Conservation (phyloP, 2,113 vertebrate species). For the Litocranius walleri region DNA sequence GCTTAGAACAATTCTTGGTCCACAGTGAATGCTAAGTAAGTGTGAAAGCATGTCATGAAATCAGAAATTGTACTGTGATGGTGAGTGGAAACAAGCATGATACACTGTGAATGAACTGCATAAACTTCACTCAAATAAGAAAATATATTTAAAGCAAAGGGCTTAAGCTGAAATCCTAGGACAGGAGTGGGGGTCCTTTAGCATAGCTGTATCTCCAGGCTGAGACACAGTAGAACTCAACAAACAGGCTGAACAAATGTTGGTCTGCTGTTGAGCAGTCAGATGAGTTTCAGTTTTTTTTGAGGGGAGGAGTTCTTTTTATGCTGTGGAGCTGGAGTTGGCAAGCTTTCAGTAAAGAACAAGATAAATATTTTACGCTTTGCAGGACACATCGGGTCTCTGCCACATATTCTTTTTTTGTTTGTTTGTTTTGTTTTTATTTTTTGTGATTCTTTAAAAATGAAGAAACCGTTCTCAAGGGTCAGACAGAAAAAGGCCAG, state of each 20-base stretch:
- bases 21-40: accelerated
- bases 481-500: neutral
- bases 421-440: neutral
- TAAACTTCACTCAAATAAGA: neutral
- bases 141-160: neutral
- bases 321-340: neutral
- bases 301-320: neutral
- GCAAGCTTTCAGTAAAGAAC: neutral
- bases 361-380: neutral
- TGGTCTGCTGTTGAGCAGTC: neutral
- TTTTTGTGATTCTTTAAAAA: neutral
- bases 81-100: neutral
- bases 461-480: neutral
- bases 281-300: neutral
- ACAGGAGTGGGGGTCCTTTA: neutral
- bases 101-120: too few species aligned
- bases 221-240: neutral
- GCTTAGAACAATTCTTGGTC: neutral
- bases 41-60: neutral
- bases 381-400: neutral
- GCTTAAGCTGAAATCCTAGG: neutral
- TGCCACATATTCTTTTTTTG: neutral
- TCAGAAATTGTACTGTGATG: too few species aligned
- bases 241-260: neutral
- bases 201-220: accelerated